Evolutionary conservation across 2,113 vertebrate genomes (phyloP).

Genomic region (Oryctolagus cuniculus): mOryCun1.1 NC_091434.1:64809501-64810000

Average conservation of each 20-base stretch:
- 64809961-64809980: not conserved
- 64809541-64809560: not conserved
- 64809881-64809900: not conserved
- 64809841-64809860: not conserved
- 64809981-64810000: not conserved
- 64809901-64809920: not conserved
- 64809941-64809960: not conserved
- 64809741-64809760: not conserved
- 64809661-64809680: not conserved
- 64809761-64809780: conserved; percentile 27
- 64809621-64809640: not conserved
- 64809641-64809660: not conserved
- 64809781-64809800: not conserved
- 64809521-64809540: not conserved
- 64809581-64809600: not conserved
- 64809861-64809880: not conserved
- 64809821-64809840: not conserved
- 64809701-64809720: not conserved
- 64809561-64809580: not conserved
- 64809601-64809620: not conserved
- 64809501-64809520: not conserved
- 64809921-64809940: conserved; percentile 23
- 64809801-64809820: not conserved
- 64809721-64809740: not conserved
- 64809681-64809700: not conserved